phyloP scores from a whole-genome alignment of 2,797 vertebrate genomes.

The Rhinoraja longicauda region DNA sequence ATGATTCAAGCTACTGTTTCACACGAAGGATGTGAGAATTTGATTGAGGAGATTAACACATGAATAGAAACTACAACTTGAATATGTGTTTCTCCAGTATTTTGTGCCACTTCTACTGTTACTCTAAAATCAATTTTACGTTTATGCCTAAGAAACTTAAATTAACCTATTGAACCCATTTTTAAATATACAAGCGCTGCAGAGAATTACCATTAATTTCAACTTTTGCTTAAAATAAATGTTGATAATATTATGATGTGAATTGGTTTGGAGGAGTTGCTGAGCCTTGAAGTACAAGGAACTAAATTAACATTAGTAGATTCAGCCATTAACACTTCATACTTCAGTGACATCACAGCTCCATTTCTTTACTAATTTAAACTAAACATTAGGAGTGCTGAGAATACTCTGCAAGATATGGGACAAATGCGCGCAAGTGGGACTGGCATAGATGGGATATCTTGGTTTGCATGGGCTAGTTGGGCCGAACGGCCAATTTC shows the following conservation, averaged over 20 bases:
- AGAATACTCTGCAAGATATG: no score
- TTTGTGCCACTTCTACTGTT: neutral
- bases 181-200: neutral
- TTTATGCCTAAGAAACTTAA: neutral
- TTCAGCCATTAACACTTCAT: neutral
- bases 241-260: neutral
- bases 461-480: no score
- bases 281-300: neutral
- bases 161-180: neutral
- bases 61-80: neutral
- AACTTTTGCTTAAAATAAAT: constrained; percentile 23
- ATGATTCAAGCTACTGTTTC: neutral
- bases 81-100: neutral
- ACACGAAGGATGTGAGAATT: neutral
- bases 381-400: no score
- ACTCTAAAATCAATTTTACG: neutral
- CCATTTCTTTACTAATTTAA: neutral
- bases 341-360: neutral
- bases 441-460: no score
- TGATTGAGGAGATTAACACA: neutral
- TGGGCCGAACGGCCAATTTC: no score
- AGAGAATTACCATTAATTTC: neutral
- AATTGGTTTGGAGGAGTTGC: neutral
- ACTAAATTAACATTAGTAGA: neutral
- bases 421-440: no score